Conservation (phyloP, 2,113 vertebrate species). For the Marmota monax region DNA sequence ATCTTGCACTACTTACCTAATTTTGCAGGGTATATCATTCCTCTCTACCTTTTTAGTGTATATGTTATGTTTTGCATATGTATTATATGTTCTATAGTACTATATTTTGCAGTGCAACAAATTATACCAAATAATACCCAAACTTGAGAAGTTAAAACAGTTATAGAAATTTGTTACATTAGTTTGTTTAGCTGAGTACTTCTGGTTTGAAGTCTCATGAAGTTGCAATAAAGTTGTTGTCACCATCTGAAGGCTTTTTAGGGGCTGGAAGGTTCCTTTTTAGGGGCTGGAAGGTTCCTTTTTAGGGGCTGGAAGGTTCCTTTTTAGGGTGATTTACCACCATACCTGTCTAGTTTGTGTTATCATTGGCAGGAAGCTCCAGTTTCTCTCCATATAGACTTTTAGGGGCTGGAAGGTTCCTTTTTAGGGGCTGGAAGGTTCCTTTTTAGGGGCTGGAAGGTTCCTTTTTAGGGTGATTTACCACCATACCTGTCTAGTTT, state of each 20-base stretch:
- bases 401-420: background rate
- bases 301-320: too few species aligned
- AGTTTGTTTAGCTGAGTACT: slow-evolving; percentile 6
- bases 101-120: background rate
- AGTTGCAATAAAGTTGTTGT: background rate
- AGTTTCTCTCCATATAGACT: too few species aligned
- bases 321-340: too few species aligned
- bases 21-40: background rate
- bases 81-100: background rate
- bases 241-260: background rate
- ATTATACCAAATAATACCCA: background rate
- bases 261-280: background rate
- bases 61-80: background rate
- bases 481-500: background rate
- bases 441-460: background rate
- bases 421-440: background rate
- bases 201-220: background rate
- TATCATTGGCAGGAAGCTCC: too few species aligned
- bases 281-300: too few species aligned
- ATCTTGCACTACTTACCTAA: background rate
- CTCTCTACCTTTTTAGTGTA: background rate
- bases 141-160: background rate
- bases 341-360: too few species aligned
- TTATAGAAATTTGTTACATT: background rate
- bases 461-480: background rate